These are phyloP conservation scores for Tokudaia muenninki DNA, from an alignment of 2,797 vertebrate species.

Conservation along the genomic window DNA sequence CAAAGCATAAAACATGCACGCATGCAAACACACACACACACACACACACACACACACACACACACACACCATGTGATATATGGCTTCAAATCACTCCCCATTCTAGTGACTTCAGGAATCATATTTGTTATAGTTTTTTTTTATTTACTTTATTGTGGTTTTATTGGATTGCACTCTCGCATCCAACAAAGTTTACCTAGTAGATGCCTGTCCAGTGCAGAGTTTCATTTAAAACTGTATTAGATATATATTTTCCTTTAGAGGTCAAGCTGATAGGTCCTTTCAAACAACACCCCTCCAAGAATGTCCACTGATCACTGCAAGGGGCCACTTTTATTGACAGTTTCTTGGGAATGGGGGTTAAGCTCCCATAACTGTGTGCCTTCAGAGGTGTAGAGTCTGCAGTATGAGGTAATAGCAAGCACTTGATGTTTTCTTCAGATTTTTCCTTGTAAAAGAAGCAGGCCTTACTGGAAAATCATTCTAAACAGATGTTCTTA, in stretches of 20 bases:
- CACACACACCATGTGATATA: background rate
- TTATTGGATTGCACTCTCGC: background rate
- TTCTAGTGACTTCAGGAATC: background rate
- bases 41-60: background rate
- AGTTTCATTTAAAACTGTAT: constrained; percentile 63
- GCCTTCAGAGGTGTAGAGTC: constrained; percentile 81
- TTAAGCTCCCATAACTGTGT: constrained; percentile 75
- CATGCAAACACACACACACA: background rate
- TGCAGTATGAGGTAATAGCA: constrained; percentile 81
- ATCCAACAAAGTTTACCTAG: background rate
- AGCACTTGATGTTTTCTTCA: constrained; percentile 81
- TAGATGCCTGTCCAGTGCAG: background rate
- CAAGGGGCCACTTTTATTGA: constrained; percentile 73
- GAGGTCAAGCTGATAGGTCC: background rate
- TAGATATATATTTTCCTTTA: constrained; percentile 49
- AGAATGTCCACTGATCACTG: constrained; percentile 54
- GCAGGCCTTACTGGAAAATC: constrained; percentile 80
- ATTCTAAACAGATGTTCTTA: constrained; percentile 86
- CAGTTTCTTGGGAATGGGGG: constrained; percentile 70
- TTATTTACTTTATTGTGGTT: constrained; percentile 16
- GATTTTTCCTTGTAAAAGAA: constrained; percentile 84
- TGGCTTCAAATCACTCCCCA: background rate
- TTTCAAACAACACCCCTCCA: constrained; percentile 53
- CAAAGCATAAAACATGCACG: background rate
- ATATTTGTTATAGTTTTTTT: constrained; percentile 27